phyloP scores from a whole-genome alignment of 2,113 vertebrate genomes.

The Callopanchax toddi region DNA sequence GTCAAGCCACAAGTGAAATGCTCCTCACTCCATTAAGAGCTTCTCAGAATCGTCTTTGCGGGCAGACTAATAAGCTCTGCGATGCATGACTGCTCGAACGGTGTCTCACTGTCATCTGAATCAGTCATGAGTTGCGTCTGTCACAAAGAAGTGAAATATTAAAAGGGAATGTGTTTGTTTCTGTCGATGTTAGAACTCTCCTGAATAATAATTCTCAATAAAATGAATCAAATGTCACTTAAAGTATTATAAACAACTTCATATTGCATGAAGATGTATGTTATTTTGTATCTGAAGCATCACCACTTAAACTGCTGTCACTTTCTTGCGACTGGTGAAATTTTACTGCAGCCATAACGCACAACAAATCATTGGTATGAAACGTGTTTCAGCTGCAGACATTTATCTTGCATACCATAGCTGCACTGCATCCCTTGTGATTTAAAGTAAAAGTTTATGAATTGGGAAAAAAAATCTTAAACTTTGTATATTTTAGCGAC shows the following conservation, averaged over 20 bases:
- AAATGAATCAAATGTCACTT: slow-evolving; percentile 20
- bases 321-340: slow-evolving; percentile 15
- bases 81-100: slow-evolving; percentile 37
- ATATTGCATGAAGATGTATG: not conserved
- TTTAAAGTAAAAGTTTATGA: slow-evolving; percentile 12
- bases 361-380: not conserved
- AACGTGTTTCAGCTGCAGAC: not conserved
- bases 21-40: slow-evolving; percentile 35
- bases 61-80: slow-evolving; percentile 42
- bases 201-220: not conserved
- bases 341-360: not conserved
- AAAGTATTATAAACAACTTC: slow-evolving; percentile 9
- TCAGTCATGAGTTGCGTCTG: slow-evolving; percentile 15
- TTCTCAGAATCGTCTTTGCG: slow-evolving; percentile 33
- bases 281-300: slow-evolving; percentile 5
- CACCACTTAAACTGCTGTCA: slow-evolving; percentile 7
- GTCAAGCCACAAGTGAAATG: slow-evolving; percentile 6
- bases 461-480: slow-evolving; percentile 3
- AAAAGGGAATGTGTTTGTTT: slow-evolving; percentile 28
- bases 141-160: slow-evolving; percentile 37
- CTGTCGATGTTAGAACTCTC: not conserved
- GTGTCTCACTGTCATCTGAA: slow-evolving; percentile 25
- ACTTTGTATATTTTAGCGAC: slow-evolving; percentile 4
- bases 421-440: too few species aligned
- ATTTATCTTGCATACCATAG: too few species aligned